Evolutionary conservation across 2,113 vertebrate species (phyloP).

Genomic region (Alethe castanea): DNA sequence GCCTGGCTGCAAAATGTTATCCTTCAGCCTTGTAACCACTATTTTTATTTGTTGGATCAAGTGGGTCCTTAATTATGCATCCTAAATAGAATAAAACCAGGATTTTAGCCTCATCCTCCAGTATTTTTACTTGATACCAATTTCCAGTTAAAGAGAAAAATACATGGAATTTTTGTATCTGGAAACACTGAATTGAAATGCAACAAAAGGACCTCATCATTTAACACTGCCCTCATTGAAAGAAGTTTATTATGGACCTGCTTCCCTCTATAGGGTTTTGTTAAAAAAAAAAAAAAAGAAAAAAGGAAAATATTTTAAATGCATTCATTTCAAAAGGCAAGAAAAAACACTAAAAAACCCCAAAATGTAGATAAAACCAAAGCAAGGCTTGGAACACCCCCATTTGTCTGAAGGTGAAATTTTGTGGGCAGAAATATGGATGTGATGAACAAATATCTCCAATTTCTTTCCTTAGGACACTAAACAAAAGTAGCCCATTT

Average conservation of each 20-base stretch:
- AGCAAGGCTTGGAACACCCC: background rate
- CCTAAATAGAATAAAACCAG: background rate
- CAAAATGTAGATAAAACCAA: background rate
- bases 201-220: background rate
- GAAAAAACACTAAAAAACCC: fast-evolving
- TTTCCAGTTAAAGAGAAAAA: background rate
- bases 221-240: background rate
- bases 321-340: background rate
- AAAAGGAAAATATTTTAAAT: background rate
- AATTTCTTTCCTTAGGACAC: constrained; percentile 19
- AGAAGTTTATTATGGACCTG: background rate
- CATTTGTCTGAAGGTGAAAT: background rate
- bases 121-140: background rate
- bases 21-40: background rate
- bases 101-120: background rate
- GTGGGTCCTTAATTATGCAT: background rate
- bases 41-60: background rate
- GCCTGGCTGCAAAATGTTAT: background rate
- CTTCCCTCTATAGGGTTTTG: background rate
- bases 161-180: background rate
- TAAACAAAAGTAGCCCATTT: constrained; percentile 6
- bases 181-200: background rate
- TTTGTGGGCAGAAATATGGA: background rate
- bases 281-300: background rate
- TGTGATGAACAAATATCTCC: background rate